A percentile compares a stretch with the other conserved stretches of the same genome.
These are phyloP conservation scores for Coptodon rendalli DNA, from an alignment of 2,113 vertebrate genomes.

Conservation along the genomic window DNA sequence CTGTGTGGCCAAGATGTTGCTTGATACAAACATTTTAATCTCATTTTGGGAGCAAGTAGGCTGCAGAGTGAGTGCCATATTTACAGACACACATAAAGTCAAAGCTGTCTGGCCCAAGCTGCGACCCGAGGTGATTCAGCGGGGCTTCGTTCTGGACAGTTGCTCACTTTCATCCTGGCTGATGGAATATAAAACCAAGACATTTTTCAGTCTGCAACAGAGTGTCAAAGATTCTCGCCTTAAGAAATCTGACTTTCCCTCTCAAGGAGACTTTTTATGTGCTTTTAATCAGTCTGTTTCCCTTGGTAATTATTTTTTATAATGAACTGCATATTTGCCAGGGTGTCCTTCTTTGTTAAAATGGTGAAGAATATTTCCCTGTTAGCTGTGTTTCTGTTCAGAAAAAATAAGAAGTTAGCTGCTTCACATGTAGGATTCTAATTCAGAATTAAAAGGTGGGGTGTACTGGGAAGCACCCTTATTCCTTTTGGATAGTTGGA, in stretches of 20 bases:
- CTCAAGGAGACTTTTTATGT: background rate
- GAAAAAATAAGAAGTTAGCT: background rate
- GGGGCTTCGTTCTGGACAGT: conserved; percentile 39
- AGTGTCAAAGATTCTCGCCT: conserved; percentile 30
- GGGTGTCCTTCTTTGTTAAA: background rate
- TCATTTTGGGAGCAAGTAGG: background rate
- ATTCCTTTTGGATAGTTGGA: background rate
- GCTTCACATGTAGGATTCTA: background rate
- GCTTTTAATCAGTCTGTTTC: background rate
- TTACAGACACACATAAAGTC: conserved; percentile 43
- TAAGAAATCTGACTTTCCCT: background rate
- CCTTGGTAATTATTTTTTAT: background rate
- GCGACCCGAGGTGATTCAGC: conserved; percentile 21
- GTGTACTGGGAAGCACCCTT: background rate
- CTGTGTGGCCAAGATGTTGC: background rate
- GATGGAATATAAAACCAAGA: conserved; percentile 48
- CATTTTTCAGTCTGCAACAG: conserved; percentile 31
- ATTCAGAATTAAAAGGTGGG: background rate
- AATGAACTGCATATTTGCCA: background rate
- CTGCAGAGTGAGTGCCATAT: conserved; percentile 4
- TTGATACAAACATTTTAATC: background rate
- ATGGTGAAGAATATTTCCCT: background rate
- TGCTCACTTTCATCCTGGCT: conserved; percentile 40
- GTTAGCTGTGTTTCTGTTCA: background rate
- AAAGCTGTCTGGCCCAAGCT: conserved; percentile 8